Conservation (phyloP, 2,797 vertebrate genomes). For the Urocyon cinereoargenteus region DNA sequence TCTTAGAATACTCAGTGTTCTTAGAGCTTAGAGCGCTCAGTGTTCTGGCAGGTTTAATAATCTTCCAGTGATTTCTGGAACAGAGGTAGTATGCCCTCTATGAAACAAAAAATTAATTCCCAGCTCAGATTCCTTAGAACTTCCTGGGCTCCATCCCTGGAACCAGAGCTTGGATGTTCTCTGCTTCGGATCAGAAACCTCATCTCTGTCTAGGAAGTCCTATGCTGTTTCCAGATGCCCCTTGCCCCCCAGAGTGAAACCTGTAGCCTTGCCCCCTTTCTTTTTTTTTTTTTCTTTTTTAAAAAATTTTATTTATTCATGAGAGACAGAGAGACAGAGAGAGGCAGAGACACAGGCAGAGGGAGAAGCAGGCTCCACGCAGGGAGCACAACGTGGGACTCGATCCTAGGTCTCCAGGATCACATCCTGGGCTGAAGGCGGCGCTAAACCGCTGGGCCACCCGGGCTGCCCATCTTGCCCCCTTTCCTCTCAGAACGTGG, state of each 20-base stretch:
- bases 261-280: neutral
- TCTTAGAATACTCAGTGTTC: neutral
- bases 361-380: too few species aligned
- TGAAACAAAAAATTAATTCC: neutral
- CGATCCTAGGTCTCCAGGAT: too few species aligned
- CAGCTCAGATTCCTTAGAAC: neutral
- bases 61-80: neutral
- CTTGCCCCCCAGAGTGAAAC: accelerated
- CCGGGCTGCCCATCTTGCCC: too few species aligned
- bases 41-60: neutral
- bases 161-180: neutral
- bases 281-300: too few species aligned
- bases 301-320: too few species aligned
- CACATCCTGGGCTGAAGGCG: too few species aligned
- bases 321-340: too few species aligned
- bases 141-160: neutral
- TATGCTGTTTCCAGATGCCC: accelerated
- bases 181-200: neutral
- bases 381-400: too few species aligned
- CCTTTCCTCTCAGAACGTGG: accelerated
- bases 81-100: neutral
- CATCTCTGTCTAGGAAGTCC: neutral
- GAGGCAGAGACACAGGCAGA: too few species aligned
- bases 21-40: neutral
- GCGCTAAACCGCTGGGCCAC: too few species aligned